Percentiles rank a stretch among this genome's conserved stretches.
phyloP scores from a whole-genome alignment of 2,797 vertebrate genomes.

The Brachymystax lenok region DNA sequence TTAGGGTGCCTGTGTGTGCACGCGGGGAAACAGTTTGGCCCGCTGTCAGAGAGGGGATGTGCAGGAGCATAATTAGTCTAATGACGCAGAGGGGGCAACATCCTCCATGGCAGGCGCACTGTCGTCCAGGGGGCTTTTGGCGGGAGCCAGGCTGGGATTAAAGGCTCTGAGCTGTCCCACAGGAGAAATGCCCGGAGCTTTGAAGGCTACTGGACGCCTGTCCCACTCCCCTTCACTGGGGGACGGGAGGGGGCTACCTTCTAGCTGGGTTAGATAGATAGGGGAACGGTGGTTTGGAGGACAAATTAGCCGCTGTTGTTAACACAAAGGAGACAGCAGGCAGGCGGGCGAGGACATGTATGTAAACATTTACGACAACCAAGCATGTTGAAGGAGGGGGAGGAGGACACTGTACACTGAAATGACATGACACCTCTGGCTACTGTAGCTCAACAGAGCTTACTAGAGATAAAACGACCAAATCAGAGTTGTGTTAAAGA shows the following conservation, averaged over 20 bases:
- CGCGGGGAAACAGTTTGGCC: not conserved
- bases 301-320: conserved; percentile 70
- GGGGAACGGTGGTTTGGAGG: conserved; percentile 70
- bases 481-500: not conserved
- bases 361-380: conserved; percentile 68
- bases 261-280: conserved; percentile 37
- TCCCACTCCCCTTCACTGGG: conserved; percentile 45
- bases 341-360: conserved; percentile 55
- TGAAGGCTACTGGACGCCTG: conserved; percentile 65
- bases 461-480: not conserved
- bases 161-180: conserved; percentile 80
- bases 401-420: not conserved
- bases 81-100: conserved; percentile 53
- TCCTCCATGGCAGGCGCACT: conserved; percentile 70
- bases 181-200: conserved; percentile 80
- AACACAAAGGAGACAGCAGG: conserved; percentile 55
- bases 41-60: conserved; percentile 17
- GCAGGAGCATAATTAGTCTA: conserved; percentile 60
- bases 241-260: conserved; percentile 27
- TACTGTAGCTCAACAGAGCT: not conserved
- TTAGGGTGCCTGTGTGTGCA: conserved; percentile 28
- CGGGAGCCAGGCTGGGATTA: conserved; percentile 82
- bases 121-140: conserved; percentile 77
- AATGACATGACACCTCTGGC: conserved; percentile 3
- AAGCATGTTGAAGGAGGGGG: not conserved